Percentiles rank a stretch among this genome's conserved stretches.
phyloP scores from a whole-genome alignment of 2,113 vertebrate genomes.

The Nibea coibor region DNA sequence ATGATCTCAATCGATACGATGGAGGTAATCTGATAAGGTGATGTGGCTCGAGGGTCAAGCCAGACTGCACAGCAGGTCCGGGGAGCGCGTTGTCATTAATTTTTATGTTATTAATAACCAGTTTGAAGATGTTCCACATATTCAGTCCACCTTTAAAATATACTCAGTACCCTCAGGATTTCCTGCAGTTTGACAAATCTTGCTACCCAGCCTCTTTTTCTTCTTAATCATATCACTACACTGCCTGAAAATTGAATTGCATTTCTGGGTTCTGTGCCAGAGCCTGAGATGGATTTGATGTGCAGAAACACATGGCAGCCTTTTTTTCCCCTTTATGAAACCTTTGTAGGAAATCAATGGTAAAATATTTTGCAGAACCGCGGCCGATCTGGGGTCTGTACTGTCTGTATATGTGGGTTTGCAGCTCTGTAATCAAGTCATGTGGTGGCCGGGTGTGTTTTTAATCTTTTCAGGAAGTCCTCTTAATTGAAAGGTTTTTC shows the following conservation, averaged over 20 bases:
- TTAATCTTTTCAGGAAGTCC: conserved; percentile 33
- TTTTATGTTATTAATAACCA: conserved; percentile 12
- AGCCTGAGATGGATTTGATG: conserved; percentile 52
- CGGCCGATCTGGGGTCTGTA: background rate
- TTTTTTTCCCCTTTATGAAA: background rate
- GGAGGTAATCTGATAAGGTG: conserved; percentile 5
- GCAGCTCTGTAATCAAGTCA: conserved; percentile 35
- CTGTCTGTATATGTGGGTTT: background rate
- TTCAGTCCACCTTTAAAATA: conserved; percentile 26
- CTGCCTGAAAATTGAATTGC: conserved; percentile 55
- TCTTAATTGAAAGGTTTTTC: conserved; percentile 23
- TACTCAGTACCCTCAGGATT: conserved; percentile 9
- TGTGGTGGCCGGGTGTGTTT: conserved; percentile 4
- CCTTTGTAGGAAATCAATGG: conserved; percentile 51
- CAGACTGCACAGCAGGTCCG: background rate
- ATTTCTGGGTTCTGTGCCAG: conserved; percentile 48
- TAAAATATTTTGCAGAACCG: conserved; percentile 47
- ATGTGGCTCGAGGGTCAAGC: background rate
- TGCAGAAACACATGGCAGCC: conserved; percentile 33
- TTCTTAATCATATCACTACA: conserved; percentile 61
- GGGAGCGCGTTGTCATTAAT: background rate
- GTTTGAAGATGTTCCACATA: background rate
- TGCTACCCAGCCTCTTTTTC: background rate
- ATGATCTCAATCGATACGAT: background rate
- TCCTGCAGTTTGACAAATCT: conserved; percentile 47